phyloP scores from a whole-genome alignment of 2,888 invertebrate genomes.

The Adelognathus sp. region DNA sequence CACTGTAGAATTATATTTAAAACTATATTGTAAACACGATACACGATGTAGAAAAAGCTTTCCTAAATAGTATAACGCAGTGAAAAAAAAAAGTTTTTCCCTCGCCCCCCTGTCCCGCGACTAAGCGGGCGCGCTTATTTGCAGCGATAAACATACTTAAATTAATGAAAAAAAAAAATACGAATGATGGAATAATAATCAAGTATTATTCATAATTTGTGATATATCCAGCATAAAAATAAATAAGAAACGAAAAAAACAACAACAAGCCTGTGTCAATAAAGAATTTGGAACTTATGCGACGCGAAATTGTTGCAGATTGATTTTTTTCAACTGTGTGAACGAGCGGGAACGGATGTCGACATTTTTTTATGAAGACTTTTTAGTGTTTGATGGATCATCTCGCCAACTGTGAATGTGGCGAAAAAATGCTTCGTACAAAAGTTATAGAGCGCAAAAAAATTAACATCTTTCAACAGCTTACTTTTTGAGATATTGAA shows the following conservation, averaged over 20 bases:
- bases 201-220: conserved; percentile 69
- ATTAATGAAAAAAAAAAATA: conserved; percentile 55
- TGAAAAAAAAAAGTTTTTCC: conserved; percentile 50
- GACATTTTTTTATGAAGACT: background rate
- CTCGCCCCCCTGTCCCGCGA: conserved; percentile 46
- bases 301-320: conserved; percentile 5
- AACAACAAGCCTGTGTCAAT: conserved; percentile 67
- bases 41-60: conserved; percentile 55
- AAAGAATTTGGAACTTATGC: conserved; percentile 62
- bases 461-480: too few relatives aligned
- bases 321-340: background rate
- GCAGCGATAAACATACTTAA: conserved; percentile 54
- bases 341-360: background rate
- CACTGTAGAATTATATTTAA: conserved; percentile 53
- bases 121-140: conserved; percentile 48
- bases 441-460: too few relatives aligned
- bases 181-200: conserved; percentile 59
- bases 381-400: background rate
- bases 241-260: too few relatives aligned
- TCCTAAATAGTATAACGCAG: conserved; percentile 37
- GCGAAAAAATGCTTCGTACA: too few relatives aligned
- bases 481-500: too few relatives aligned
- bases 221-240: conserved; percentile 64
- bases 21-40: conserved; percentile 40
- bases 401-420: background rate